Evolutionary conservation across 2,888 invertebrate species (phyloP), one percentile per base, ranked within the genome.

Genomic region (Altica lythri): DNA sequence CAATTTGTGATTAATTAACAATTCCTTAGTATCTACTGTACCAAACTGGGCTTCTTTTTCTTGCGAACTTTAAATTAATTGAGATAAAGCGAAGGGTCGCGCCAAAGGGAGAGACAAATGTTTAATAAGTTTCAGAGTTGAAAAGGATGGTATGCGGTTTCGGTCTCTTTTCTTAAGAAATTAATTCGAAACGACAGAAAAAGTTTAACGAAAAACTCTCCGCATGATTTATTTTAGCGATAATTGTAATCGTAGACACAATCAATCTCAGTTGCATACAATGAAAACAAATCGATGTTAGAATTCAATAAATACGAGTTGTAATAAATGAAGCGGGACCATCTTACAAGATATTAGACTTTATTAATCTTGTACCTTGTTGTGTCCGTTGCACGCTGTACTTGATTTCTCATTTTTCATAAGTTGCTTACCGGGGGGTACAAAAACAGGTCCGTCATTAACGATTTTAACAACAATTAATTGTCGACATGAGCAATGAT

Each of bases 261-360:
- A 63, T 64, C 55, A 59, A 64, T 62, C 56, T 58, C n/a, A 59
- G 55, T 52, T 56, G 35, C 52, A 53, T 53, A 58, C 62, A 55
- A 59, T 59, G 60, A 54, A 64, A 59, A 53, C 18, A 34, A 44
- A 50, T 51, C 18, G 22, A 30, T 40, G 34, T 51, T 48, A 49
- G 48, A 35, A 59, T 55, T 62, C 60, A 55, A 59, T 59, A 53
- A 30, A 42, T 49, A 25, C 29, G 42, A 51, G 35, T 16, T 32
- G 46, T 55, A 40, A 55, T 55, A 45, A 50, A 55, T 55, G 42
- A 43, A 45, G 35, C 25, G 25, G 50, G 48, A 53, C 32, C 38
- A 50, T 61, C 61, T 52, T 52, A 58, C 59, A 55, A 53, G 57
- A 53, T 62, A 47, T 53, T 18, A 32, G 34, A 48, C 56, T 45